A percentile compares a stretch with the other conserved stretches of the same genome.
These are phyloP conservation scores for Nothoprocta pentlandii DNA, from an alignment of 2,113 vertebrate species.

Conservation along the genomic window DNA sequence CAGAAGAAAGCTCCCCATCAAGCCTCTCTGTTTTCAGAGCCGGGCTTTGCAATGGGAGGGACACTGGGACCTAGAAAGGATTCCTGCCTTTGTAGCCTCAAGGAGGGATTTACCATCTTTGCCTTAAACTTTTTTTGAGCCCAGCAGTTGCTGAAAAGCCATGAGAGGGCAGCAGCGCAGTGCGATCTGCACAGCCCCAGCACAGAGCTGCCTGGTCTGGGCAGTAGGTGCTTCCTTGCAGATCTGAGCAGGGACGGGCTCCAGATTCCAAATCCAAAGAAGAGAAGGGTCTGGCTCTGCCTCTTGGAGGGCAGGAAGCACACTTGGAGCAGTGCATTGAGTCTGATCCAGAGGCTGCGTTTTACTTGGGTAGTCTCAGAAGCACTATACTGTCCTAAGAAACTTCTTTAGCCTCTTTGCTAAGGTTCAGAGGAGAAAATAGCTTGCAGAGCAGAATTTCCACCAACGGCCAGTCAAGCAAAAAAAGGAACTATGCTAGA, in stretches of 20 bases:
- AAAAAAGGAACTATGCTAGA: not conserved
- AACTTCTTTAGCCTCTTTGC: not conserved
- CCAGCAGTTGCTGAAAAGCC: not conserved
- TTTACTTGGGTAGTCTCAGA: not conserved
- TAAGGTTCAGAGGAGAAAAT: not conserved
- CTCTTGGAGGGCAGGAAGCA: not conserved
- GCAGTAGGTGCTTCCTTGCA: fast-evolving
- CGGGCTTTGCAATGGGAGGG: not conserved
- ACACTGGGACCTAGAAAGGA: not conserved
- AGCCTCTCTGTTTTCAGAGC: not conserved
- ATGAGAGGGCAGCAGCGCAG: conserved; percentile 59
- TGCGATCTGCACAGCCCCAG: not conserved
- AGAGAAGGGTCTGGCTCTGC: not conserved
- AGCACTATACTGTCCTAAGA: not conserved
- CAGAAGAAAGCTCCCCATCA: not conserved
- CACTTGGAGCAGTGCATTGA: not conserved
- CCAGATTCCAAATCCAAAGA: not conserved
- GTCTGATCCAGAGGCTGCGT: not conserved
- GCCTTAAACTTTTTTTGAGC: not conserved
- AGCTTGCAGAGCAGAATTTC: not conserved
- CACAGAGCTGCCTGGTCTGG: not conserved
- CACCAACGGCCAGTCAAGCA: fast-evolving
- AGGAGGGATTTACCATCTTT: fast-evolving
- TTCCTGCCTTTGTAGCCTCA: not conserved
- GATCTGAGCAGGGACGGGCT: not conserved